phyloP scores from a whole-genome alignment of 1,140 invertebrate genomes.

The Aphaenogaster ashmeadi region DNA sequence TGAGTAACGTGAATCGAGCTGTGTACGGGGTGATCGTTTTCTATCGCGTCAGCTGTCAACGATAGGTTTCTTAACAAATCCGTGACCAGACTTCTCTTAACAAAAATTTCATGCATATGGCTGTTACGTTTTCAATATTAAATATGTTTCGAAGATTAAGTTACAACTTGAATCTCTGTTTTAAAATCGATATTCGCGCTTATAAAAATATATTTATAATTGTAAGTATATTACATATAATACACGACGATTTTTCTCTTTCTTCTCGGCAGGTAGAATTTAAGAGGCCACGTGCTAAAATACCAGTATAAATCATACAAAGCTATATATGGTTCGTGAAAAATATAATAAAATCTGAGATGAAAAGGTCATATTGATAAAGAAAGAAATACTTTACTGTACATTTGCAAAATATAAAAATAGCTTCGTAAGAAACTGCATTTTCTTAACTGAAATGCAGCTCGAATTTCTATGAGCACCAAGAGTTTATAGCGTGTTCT shows the following conservation, averaged over 20 bases:
- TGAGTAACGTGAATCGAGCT: conserved; percentile 52
- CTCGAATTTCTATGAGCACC: background rate
- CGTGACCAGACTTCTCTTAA: background rate
- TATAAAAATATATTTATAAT: background rate
- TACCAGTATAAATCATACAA: background rate
- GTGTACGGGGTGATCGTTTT: conserved; percentile 55
- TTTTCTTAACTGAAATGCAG: background rate
- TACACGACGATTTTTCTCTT: background rate
- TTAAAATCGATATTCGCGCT: background rate
- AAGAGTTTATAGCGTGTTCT: background rate
- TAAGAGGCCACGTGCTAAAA: background rate
- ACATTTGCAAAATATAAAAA: background rate
- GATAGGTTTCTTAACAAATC: conserved; percentile 20
- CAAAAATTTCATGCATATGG: background rate
- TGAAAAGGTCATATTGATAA: background rate
- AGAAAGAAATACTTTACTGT: background rate
- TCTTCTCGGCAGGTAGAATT: background rate
- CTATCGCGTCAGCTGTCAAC: conserved; percentile 39
- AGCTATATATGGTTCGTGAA: background rate
- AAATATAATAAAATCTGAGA: background rate
- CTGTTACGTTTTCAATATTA: background rate
- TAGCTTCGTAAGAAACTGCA: background rate
- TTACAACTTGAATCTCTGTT: background rate
- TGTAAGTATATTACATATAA: too few species aligned
- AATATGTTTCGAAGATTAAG: background rate